phyloP scores from a whole-genome alignment of 2,797 vertebrate species.

The Centroberyx gerrardi region DNA sequence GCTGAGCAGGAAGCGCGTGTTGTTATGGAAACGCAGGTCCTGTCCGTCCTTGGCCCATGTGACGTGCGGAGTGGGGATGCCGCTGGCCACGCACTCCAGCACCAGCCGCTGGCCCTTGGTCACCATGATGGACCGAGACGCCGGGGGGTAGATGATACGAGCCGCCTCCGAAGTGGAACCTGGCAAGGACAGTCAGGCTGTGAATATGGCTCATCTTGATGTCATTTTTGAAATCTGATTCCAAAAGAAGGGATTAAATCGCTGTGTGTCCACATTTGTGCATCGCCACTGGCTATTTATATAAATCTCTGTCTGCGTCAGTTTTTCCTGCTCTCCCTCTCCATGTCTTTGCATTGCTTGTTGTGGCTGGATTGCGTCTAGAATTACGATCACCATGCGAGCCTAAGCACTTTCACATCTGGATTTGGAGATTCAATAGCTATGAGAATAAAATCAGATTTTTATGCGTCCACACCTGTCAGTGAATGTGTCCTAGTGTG shows the following conservation, averaged over 20 bases:
- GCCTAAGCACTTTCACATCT: conserved; percentile 1
- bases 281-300: background rate
- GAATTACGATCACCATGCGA: conserved; percentile 14
- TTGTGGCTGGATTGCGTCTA: conserved; percentile 2
- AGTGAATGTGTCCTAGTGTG: conserved; percentile 21
- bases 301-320: background rate
- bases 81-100: conserved; percentile 96
- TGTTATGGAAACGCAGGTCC: conserved; percentile 89
- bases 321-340: background rate
- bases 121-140: conserved; percentile 94
- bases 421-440: conserved; percentile 31
- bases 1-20: conserved; percentile 95
- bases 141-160: conserved; percentile 94
- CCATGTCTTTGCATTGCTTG: conserved; percentile 1
- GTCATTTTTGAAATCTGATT: too few species aligned
- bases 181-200: conserved; percentile 56
- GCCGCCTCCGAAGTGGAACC: conserved; percentile 95
- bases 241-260: too few species aligned
- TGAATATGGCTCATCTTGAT: too few species aligned
- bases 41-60: conserved; percentile 95
- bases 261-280: too few species aligned
- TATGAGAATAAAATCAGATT: background rate
- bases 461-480: conserved; percentile 7
- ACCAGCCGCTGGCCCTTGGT: conserved; percentile 97
- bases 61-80: conserved; percentile 93